Percentiles rank a stretch among this genome's conserved stretches.
Evolutionary conservation across 2,113 vertebrate genomes (phyloP).

Genomic region (Odocoileus hemionus): DNA sequence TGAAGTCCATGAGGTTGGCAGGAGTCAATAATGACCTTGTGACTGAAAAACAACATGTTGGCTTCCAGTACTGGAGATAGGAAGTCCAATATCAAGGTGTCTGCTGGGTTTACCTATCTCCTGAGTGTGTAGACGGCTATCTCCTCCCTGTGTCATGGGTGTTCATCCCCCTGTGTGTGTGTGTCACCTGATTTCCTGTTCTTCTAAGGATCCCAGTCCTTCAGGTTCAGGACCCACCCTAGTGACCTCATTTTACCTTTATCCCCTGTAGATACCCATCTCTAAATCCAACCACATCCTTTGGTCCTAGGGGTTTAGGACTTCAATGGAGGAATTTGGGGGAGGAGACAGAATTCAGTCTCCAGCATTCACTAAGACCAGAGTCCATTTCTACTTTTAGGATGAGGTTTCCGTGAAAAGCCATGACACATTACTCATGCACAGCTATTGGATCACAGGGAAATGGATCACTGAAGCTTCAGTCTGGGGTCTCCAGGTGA

Average conservation of each 20-base stretch:
- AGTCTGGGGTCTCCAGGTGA: not conserved
- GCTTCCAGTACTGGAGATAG: too few relatives aligned
- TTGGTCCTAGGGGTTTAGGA: too few relatives aligned
- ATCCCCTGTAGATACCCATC: not conserved
- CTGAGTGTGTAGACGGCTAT: fast-evolving
- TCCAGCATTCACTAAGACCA: fast-evolving
- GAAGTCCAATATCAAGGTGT: too few relatives aligned
- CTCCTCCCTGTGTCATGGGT: fast-evolving
- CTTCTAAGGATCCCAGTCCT: too few relatives aligned
- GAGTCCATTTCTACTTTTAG: fast-evolving
- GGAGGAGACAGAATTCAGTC: not conserved
- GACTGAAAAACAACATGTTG: too few relatives aligned
- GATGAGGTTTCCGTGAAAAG: fast-evolving
- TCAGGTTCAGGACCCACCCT: fast-evolving
- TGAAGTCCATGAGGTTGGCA: not conserved
- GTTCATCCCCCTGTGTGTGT: not conserved
- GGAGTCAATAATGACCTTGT: too few relatives aligned
- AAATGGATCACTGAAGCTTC: fast-evolving
- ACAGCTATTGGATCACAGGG: fast-evolving
- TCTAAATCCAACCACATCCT: fast-evolving
- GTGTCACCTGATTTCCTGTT: too few relatives aligned
- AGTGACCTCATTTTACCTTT: fast-evolving
- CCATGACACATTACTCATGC: fast-evolving
- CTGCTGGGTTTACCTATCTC: not conserved
- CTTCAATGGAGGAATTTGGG: fast-evolving